Evolutionary conservation across 2,888 invertebrate genomes (phyloP), one percentile per base, ranked within the genome.

Genomic region (Patella pellucida): DNA sequence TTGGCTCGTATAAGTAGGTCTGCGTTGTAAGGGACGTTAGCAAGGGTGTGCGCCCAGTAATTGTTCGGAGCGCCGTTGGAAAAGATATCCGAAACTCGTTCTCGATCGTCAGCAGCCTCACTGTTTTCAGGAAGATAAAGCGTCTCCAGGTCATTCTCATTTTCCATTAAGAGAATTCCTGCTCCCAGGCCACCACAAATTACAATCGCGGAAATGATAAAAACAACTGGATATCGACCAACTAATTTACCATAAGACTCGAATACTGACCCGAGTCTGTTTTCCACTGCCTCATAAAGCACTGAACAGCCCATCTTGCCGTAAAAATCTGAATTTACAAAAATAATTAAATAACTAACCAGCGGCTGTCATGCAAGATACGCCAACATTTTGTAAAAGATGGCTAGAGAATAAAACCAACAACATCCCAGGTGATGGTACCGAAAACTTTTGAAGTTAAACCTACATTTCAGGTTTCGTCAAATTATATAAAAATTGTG

Each of bases 91-190:
- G 54, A 27, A 2, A 83, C 67, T 31, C 54, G 70, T 9, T 77
- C 77, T 68, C 79, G 78, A 67, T 88, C 86, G 56, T 78, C 76
- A 16, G 76, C 69, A 4, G 87, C 85, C 41, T 81, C 82, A 74
- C 85, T 85, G 68, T 81, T 83, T n/a, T 79, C 81, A 4, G 87
- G 86, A 5, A 85, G 81, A 72, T 86, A 85, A 1, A 87, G 79
- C 11, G 76, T 76, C 23, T 82, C 82, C 14, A 86, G 74, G 71
- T 84, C 81, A 12, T 78, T 82, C 31, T 84, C 86, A 9, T 77
- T 74, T 11, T 78, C 71, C 27, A 87, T 50, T 76, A 41, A 52
- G 19, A 71, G 11, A 9, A 75, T 31, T 1, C 75, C 71, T 3
- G 52, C 68, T 15, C 75, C 84, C 41, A 74, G 80, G 14, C 80